A percentile compares a stretch with the other conserved stretches of the same genome.
Evolutionary conservation across 2,888 invertebrate genomes (phyloP).

Genomic region (Metellina segmentata): DNA sequence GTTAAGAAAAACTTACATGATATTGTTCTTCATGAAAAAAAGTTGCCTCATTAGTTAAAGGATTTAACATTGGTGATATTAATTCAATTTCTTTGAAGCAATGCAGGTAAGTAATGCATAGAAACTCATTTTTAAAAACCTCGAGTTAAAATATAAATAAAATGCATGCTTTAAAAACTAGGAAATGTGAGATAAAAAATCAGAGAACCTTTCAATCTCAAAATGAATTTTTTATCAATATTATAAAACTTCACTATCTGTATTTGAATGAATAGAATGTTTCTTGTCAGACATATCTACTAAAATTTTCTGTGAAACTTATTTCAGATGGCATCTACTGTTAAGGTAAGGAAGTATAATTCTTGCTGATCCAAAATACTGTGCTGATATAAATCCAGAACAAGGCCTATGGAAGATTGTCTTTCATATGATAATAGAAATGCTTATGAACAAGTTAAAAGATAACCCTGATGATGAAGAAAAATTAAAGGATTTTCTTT

Average conservation of each 20-base stretch:
- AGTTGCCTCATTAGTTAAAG: constrained; percentile 65
- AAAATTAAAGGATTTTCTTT: constrained; percentile 85
- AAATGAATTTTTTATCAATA: no score
- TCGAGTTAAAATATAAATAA: not conserved
- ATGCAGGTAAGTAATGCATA: constrained; percentile 63
- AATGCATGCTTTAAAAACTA: not conserved
- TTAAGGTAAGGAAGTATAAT: constrained; percentile 80
- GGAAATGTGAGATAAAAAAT: no score
- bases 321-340: constrained; percentile 80
- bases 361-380: constrained; percentile 90
- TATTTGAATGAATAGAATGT: not conserved
- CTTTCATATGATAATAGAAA: constrained; percentile 91
- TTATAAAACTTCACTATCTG: no score
- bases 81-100: constrained; percentile 53
- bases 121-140: not conserved
- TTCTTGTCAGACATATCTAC: not conserved
- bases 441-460: constrained; percentile 86
- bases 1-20: constrained; percentile 75
- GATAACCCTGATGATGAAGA: constrained; percentile 85
- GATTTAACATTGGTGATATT: not conserved
- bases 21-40: constrained; percentile 58
- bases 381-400: constrained; percentile 92
- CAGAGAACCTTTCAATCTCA: no score
- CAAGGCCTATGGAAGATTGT: constrained; percentile 94
- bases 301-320: not conserved